Conservation (phyloP, 2,888 invertebrate species). For the Blera fallax region DNA sequence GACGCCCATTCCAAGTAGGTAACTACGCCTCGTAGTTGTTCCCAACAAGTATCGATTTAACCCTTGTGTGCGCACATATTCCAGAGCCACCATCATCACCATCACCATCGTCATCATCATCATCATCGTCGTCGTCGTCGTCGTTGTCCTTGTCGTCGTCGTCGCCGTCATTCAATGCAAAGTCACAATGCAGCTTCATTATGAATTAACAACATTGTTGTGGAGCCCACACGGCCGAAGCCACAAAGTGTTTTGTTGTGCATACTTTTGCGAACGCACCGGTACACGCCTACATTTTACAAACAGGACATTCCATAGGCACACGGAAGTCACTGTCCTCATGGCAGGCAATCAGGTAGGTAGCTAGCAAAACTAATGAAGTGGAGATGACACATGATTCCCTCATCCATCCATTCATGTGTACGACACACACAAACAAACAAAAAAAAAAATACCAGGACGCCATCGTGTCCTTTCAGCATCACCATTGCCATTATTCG, state of each 20-base stretch:
- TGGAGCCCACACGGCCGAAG: slow-evolving; percentile 38
- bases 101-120: slow-evolving; percentile 1
- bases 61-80: neutral
- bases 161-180: slow-evolving; percentile 38
- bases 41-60: slow-evolving; percentile 59
- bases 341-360: slow-evolving; percentile 46
- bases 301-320: neutral
- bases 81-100: neutral
- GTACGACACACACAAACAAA: neutral
- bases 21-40: neutral
- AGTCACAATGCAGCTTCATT: slow-evolving; percentile 72
- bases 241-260: slow-evolving; percentile 59
- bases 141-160: neutral
- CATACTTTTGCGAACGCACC: slow-evolving; percentile 13
- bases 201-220: slow-evolving; percentile 70
- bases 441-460: slow-evolving; percentile 35
- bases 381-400: slow-evolving; percentile 61
- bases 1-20: neutral
- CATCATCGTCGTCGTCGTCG: slow-evolving; percentile 7
- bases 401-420: neutral
- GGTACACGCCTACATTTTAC: neutral
- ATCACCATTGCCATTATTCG: neutral
- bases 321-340: slow-evolving; percentile 37
- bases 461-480: slow-evolving; percentile 36
- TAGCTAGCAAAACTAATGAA: slow-evolving; percentile 60